Base-by-base conservation (phyloP, 2,888 invertebrate species). In the Drosophila phalerata region DNA sequence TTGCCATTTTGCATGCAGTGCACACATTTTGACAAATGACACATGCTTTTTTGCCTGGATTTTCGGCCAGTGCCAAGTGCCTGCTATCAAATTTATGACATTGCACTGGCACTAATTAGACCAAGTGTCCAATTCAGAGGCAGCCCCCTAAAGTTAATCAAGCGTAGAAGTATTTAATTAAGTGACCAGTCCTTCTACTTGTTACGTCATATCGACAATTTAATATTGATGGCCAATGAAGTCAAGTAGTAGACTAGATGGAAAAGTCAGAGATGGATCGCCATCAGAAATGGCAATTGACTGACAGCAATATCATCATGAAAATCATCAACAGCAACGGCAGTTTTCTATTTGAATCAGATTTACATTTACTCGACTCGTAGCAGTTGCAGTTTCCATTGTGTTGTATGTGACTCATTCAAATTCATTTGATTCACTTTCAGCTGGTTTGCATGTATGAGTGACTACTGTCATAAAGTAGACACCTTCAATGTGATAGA, bases 101-200 rank as follows among this genome's bases (percentile, higher is more conserved):
- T 57, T 13, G 61, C 56, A 37, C 52, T 69, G 57, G 11, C 69
- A 65, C 66, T 63, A 78, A 85, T 70, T 88, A 82, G 70, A 77
- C 67, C 88, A 77, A 77, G 74, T 84, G 74, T 53, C 69, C 77
- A 64, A 85, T 61, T 68, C 69, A 71, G 63, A 55, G 57, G 22
- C 49, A 37, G 58, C 11, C 17, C 9, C 5, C 32, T 32, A 38
- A 47, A 73, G 80, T 73, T 85, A 87, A 84, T 84, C 76, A 85
- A 73, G 80, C 78, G 80, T 45, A 55, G 68, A 76, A 79, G 69
- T 80, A 88, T 88, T 85, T 87, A 79, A 85, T 88, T 84, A 81
- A 81, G 68, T 79, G 61, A 28, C 42, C 45, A 56, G 48, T 58
- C 52, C 15, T 30, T 47, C 13, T 40, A 47, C 56, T 47, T 48